Conservation (phyloP, 64 coral and sea anemone genomes). For the Pocillopora damicornis region DNA sequence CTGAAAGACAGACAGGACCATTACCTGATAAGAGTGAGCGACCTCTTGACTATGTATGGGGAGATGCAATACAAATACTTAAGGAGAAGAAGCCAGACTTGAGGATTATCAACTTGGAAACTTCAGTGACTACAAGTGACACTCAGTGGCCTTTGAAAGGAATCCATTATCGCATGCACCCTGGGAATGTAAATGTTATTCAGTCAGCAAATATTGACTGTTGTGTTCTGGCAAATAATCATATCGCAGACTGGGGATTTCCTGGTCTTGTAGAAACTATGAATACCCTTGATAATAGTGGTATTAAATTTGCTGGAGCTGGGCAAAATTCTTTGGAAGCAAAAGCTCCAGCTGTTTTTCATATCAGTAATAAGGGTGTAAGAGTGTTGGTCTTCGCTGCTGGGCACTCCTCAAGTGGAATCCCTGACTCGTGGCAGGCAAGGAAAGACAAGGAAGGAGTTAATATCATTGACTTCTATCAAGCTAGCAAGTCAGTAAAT, state of each 20-base stretch:
- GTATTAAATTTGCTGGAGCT: slow-evolving; percentile 70
- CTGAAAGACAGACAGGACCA: slow-evolving; percentile 67
- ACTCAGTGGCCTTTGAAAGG: slow-evolving; percentile 83
- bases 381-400: slow-evolving; percentile 74
- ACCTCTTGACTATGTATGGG: slow-evolving; percentile 75
- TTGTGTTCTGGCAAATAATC: slow-evolving; percentile 83
- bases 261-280: slow-evolving; percentile 68
- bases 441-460: slow-evolving; percentile 48
- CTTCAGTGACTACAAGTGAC: slow-evolving; percentile 67
- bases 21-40: slow-evolving; percentile 58
- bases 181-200: slow-evolving; percentile 81
- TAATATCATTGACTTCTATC: slow-evolving; percentile 62
- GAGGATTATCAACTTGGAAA: slow-evolving; percentile 89
- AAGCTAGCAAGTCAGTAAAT: slow-evolving; percentile 25
- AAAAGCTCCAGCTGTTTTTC: slow-evolving; percentile 67
- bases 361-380: slow-evolving; percentile 20
- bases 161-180: slow-evolving; percentile 89
- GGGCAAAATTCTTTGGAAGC: slow-evolving; percentile 61
- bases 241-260: slow-evolving; percentile 88
- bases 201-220: slow-evolving; percentile 71
- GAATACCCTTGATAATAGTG: slow-evolving; percentile 43
- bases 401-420: slow-evolving; percentile 79
- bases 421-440: slow-evolving; percentile 70
- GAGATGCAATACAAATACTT: slow-evolving; percentile 69
- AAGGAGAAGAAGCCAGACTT: slow-evolving; percentile 71